Percentiles rank a stretch among this genome's conserved stretches.
Conservation (phyloP, 2,888 invertebrate species). For the Eurois occulta region DNA sequence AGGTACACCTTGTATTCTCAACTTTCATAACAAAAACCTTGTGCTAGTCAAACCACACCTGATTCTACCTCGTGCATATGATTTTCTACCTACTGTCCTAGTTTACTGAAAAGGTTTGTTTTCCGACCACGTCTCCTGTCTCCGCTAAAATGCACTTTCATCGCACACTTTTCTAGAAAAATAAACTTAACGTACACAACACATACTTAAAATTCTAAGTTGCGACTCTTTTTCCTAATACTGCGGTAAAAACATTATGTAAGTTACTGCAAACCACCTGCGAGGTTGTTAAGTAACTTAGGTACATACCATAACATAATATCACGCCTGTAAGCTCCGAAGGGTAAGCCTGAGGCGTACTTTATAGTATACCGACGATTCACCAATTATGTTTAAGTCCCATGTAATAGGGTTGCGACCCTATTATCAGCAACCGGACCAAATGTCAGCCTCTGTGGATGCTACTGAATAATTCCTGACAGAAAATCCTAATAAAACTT, state of each 20-base stretch:
- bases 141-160: conserved; percentile 10
- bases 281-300: conserved; percentile 14
- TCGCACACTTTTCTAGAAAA: conserved; percentile 17
- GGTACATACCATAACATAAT: neutral
- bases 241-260: conserved; percentile 50
- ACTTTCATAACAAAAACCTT: no score
- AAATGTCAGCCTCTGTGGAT: neutral
- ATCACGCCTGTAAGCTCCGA: neutral
- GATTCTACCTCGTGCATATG: no score
- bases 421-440: neutral
- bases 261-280: conserved; percentile 48
- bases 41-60: no score
- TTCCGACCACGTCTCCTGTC: neutral
- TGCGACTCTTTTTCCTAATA: conserved; percentile 34
- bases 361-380: neutral
- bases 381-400: neutral
- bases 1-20: no score
- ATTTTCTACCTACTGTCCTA: no score
- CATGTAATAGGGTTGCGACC: neutral
- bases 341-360: neutral
- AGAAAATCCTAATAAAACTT: neutral
- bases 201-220: conserved; percentile 44
- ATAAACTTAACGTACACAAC: conserved; percentile 17
- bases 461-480: neutral
- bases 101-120: neutral